Conservation (phyloP, 2,797 vertebrate species). For the Furcifer pardalis region DNA sequence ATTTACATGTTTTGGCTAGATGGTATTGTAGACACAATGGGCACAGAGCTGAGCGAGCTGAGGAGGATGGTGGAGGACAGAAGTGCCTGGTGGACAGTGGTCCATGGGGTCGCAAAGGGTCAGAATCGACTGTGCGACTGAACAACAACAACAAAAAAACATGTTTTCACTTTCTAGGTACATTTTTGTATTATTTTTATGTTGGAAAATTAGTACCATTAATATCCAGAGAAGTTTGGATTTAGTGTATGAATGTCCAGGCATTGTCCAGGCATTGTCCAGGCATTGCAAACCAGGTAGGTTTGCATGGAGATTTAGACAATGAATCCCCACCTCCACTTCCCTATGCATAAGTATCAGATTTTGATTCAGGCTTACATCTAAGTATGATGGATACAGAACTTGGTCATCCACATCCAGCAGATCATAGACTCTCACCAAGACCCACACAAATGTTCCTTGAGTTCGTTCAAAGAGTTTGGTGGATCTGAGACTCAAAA, state of each 20-base stretch:
- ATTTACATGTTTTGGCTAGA: no score
- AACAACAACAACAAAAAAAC: no score
- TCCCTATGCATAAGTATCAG: constrained; percentile 21
- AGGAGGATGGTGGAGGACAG: no score
- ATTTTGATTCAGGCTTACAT: constrained; percentile 54
- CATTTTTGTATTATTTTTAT: not conserved
- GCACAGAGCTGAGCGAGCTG: no score
- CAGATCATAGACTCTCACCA: constrained; percentile 41
- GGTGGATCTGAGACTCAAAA: constrained; percentile 55
- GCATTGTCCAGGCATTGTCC: not conserved
- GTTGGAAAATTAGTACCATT: not conserved
- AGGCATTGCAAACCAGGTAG: not conserved
- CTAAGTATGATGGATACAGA: constrained; percentile 44
- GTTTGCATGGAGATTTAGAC: not conserved
- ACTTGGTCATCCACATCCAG: constrained; percentile 35
- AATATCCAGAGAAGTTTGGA: not conserved
- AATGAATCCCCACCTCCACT: not conserved
- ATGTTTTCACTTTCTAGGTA: no score
- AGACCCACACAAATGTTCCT: constrained; percentile 57
- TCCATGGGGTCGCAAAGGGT: no score
- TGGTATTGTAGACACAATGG: no score
- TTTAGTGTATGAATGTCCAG: not conserved
- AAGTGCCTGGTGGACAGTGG: no score
- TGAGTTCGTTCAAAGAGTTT: constrained; percentile 35
- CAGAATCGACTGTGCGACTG: no score